Conservation (phyloP, 1,140 invertebrate genomes). For the Nixonia krombeini region DNA sequence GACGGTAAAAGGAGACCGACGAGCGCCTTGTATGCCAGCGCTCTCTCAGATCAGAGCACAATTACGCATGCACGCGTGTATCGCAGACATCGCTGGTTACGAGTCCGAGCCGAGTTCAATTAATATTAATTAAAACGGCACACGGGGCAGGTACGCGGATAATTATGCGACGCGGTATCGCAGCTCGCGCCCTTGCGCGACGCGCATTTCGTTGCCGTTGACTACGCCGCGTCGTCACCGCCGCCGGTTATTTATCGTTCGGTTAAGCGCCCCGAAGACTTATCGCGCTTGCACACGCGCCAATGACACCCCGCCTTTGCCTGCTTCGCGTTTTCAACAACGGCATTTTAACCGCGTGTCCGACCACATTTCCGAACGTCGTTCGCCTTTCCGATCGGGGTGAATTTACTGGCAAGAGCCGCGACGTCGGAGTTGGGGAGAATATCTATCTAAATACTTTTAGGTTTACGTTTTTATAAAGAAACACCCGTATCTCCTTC, state of each 20-base stretch:
- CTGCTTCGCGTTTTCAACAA: background rate
- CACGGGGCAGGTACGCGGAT: conserved; percentile 21
- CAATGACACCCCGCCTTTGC: no score
- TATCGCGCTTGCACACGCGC: conserved; percentile 1
- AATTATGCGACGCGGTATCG: conserved; percentile 30
- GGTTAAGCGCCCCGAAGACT: background rate
- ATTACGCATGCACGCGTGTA: conserved; percentile 52
- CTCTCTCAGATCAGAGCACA: conserved; percentile 33
- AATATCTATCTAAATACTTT: no score
- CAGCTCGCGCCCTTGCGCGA: conserved; percentile 4
- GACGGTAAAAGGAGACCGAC: conserved; percentile 55
- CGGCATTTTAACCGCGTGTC: no score
- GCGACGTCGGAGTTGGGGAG: no score
- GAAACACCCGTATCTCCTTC: background rate
- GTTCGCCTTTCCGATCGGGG: no score
- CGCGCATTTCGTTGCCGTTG: background rate
- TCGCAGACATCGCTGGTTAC: conserved; percentile 35
- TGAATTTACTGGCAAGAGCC: no score
- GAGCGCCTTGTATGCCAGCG: conserved; percentile 5
- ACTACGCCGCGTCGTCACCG: conserved; percentile 2
- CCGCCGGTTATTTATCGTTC: conserved; percentile 8
- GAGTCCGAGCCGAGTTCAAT: conserved; percentile 45
- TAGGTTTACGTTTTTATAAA: no score
- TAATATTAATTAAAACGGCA: conserved; percentile 62
- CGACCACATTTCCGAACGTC: no score